Base-by-base conservation (phyloP, 2,888 invertebrate genomes). In the Drosophila buzzatii region DNA sequence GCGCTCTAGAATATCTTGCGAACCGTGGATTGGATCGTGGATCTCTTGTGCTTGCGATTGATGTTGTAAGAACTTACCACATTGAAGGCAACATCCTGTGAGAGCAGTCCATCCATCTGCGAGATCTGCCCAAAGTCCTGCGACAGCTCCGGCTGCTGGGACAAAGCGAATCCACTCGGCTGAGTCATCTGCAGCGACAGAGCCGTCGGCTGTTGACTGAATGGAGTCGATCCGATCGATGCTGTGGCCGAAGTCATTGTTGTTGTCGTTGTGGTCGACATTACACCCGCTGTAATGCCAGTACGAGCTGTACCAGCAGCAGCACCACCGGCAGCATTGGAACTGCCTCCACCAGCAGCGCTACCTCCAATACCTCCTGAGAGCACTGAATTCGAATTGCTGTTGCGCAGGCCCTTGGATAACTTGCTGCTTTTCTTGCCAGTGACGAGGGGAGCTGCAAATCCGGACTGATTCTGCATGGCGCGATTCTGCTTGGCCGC, bases 21-120 rank as follows among this genome's bases (percentile, higher is more conserved):
- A 18, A 12, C 47, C 27, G n/a, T 27, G 9, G 27, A 14, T 20
- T 33, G 33, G 41, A 55, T 23, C 0, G 41, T n/a, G n/a, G 31
- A 41, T 4, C 41, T 41, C 31, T 51, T 33, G 12, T 9, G 33
- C 31, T 64, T 23, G 49, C 18, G 41, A 9, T 12, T 42, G 33
- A 57, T 41, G 47, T 20, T 16, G 31, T 27, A 35, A 3, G 27
- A 27, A 84, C 91, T 88, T 72, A 92, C 92, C 80, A 88, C 84
- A 65, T 87, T 90, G 53, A 92, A 92, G 67, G 85, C 70, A 35
- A 90, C 92, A 79, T 98, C 98, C 94, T 99, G 99, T 57, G 98
- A 99, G 89, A 99, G 94, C 90, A 99, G 95, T 64, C 97, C 98
- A 93, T 99, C 99, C 94, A 98, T 97, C 94, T 99, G 98, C 59